These are phyloP conservation scores for Acromyrmex echinatior DNA, from an alignment of 1,140 invertebrate species.

Conservation along the genomic window DNA sequence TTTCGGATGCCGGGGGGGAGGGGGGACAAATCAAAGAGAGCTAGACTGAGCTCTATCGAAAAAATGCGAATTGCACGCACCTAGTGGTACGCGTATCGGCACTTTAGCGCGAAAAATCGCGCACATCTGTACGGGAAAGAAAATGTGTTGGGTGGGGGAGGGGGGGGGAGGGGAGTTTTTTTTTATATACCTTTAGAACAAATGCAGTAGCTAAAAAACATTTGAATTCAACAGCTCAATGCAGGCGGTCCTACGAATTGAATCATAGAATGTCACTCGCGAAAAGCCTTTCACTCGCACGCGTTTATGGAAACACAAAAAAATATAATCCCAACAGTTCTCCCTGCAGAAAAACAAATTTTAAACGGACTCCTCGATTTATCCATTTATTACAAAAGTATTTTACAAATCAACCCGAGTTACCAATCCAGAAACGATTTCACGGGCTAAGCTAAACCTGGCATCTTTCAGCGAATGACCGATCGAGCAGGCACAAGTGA, in stretches of 20 bases:
- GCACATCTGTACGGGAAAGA: background rate
- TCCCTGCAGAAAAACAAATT: background rate
- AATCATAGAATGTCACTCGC: constrained; percentile 3
- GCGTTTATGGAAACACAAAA: constrained; percentile 1
- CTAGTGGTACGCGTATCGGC: background rate
- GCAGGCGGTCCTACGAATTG: background rate
- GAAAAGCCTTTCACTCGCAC: constrained; percentile 27
- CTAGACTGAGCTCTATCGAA: constrained; percentile 37
- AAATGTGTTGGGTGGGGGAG: background rate
- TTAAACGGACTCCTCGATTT: background rate
- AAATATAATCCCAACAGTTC: background rate
- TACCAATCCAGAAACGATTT: background rate
- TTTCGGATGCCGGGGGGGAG: constrained; percentile 31
- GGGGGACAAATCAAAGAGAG: constrained; percentile 47
- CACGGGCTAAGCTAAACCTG: background rate
- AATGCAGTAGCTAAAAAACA: constrained; percentile 20
- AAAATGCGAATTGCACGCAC: constrained; percentile 39
- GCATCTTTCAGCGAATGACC: background rate
- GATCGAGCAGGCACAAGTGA: background rate
- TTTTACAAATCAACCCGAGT: background rate
- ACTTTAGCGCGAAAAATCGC: constrained; percentile 42
- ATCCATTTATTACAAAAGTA: background rate
- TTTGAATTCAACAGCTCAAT: constrained; percentile 2
- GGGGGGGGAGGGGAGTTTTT: background rate
- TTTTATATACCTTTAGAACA: constrained; percentile 20